Percentiles rank a stretch among this genome's conserved stretches.
phyloP scores from a whole-genome alignment of 2,797 vertebrate species.

The Anolis apletophallus region DNA sequence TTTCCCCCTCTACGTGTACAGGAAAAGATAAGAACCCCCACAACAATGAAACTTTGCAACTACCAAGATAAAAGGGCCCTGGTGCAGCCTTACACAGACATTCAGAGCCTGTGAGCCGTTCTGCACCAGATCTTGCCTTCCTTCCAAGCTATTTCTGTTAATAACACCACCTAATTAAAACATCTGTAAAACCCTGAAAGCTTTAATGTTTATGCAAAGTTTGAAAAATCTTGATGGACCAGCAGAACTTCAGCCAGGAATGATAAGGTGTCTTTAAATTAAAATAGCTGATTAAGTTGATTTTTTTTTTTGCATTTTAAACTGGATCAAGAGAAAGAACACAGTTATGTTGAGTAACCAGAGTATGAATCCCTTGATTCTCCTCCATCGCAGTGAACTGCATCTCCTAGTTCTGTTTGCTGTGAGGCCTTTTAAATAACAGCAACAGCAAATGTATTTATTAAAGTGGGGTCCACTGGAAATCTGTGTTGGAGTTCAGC shows the following conservation, averaged over 20 bases:
- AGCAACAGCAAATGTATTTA: neutral
- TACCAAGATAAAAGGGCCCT: slow-evolving; percentile 75
- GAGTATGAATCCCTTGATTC: neutral
- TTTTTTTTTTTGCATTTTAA: slow-evolving; percentile 56
- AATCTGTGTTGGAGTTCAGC: too few relatives aligned
- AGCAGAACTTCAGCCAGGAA: slow-evolving; percentile 54
- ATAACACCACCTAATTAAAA: slow-evolving; percentile 83
- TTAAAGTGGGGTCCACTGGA: neutral
- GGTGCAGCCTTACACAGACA: slow-evolving; percentile 73
- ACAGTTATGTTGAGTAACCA: neutral
- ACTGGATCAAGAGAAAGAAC: slow-evolving; percentile 28
- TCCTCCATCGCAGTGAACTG: neutral
- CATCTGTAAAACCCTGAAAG: slow-evolving; percentile 80
- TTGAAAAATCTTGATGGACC: slow-evolving; percentile 72
- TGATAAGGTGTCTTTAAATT: slow-evolving; percentile 72
- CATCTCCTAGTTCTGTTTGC: neutral
- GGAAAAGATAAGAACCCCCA: slow-evolving; percentile 50
- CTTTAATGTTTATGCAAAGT: slow-evolving; percentile 78
- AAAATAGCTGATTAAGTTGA: slow-evolving; percentile 56
- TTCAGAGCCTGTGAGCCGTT: slow-evolving; percentile 72
- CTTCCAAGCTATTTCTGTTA: slow-evolving; percentile 78
- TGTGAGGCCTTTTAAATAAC: neutral
- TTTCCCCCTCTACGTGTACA: slow-evolving; percentile 58
- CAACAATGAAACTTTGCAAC: slow-evolving; percentile 73
- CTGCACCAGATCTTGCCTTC: slow-evolving; percentile 71